phyloP scores from a whole-genome alignment of 2,797 vertebrate genomes.

The Gastrophryne carolinensis region DNA sequence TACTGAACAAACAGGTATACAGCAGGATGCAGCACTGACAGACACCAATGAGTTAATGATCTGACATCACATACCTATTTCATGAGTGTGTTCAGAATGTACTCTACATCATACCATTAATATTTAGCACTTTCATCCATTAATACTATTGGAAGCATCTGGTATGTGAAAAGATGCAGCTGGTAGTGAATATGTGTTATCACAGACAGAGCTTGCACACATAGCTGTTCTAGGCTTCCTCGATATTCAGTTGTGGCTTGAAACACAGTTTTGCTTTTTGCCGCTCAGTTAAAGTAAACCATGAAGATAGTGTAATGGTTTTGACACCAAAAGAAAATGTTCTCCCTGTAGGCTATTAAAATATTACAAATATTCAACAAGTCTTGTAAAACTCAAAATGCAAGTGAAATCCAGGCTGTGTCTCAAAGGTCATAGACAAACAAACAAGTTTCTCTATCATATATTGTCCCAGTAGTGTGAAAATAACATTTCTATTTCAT shows the following conservation, averaged over 20 bases:
- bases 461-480: no score
- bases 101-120: not conserved
- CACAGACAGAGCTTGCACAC: not conserved
- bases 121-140: not conserved
- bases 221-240: slow-evolving; percentile 9
- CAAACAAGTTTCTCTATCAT: no score
- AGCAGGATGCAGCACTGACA: not conserved
- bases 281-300: no score
- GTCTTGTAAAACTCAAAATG: no score
- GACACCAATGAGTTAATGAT: not conserved
- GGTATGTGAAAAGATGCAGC: slow-evolving; percentile 24
- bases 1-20: no score
- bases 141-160: slow-evolving; percentile 11
- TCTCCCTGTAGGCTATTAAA: no score
- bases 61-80: not conserved
- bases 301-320: no score
- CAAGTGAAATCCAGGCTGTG: no score
- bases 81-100: not conserved
- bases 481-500: no score
- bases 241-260: not conserved
- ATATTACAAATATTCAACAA: no score
- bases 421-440: no score
- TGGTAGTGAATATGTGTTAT: slow-evolving; percentile 9
- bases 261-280: not conserved
- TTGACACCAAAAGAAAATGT: no score